Conservation (phyloP, 1,140 invertebrate species). For the Euwallacea similis region DNA sequence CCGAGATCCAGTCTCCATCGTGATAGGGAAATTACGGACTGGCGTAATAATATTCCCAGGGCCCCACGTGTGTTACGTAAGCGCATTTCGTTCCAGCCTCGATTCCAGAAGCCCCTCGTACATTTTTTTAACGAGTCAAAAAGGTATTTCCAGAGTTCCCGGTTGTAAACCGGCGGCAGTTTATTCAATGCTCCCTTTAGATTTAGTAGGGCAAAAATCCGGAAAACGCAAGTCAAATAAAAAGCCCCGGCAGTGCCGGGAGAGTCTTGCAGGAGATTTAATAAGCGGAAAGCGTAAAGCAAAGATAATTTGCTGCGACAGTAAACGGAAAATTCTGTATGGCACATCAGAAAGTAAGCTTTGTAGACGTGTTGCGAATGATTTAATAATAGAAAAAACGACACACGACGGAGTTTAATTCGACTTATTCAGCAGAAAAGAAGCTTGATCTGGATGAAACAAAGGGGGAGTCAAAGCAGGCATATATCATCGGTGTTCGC, state of each 20-base stretch:
- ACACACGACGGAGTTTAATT: too few species aligned
- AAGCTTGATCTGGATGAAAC: conserved; percentile 2
- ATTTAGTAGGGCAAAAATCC: conserved; percentile 13
- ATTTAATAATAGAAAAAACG: not conserved
- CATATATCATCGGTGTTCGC: conserved; percentile 33
- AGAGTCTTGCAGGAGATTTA: conserved; percentile 19
- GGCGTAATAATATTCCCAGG: conserved; percentile 27
- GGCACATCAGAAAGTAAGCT: not conserved
- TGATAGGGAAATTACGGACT: conserved; percentile 36
- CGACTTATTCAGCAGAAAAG: too few species aligned
- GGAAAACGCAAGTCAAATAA: conserved; percentile 30
- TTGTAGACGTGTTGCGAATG: not conserved
- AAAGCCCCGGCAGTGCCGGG: conserved; percentile 1
- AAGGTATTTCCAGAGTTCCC: conserved; percentile 2
- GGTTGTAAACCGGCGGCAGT: not conserved
- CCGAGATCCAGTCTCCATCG: conserved; percentile 38
- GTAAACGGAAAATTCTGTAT: conserved; percentile 25
- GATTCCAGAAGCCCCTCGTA: not conserved
- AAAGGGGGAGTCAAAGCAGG: conserved; percentile 22
- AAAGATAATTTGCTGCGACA: conserved; percentile 25
- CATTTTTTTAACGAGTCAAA: not conserved
- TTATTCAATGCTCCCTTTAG: conserved; percentile 3
- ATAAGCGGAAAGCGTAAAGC: conserved; percentile 21
- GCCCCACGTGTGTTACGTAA: conserved; percentile 40
- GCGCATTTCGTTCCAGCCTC: conserved; percentile 21